Evolutionary conservation across 1,140 invertebrate genomes (phyloP).

Genomic region (Theocolax elegans): DNA sequence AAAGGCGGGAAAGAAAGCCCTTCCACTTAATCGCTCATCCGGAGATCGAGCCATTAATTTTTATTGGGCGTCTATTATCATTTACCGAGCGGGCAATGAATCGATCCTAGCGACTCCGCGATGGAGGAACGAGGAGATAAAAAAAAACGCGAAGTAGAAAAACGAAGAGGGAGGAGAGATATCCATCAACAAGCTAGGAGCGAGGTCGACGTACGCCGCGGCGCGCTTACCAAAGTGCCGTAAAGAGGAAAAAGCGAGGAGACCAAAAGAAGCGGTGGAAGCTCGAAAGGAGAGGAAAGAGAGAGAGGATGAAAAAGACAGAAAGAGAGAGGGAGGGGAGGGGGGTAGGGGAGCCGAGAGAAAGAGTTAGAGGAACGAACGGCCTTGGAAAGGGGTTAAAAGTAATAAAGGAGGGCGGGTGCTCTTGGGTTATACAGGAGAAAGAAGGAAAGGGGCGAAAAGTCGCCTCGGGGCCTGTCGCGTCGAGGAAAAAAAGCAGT

Average conservation of each 20-base stretch:
- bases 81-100: conserved; percentile 3
- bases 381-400: conserved; percentile 5
- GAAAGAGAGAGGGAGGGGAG: background rate
- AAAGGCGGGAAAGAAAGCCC: background rate
- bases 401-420: conserved; percentile 12
- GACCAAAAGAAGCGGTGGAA: background rate
- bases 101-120: background rate
- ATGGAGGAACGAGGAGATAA: background rate
- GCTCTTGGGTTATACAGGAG: no score
- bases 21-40: conserved; percentile 12
- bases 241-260: background rate
- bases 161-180: conserved; percentile 15
- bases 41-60: conserved; percentile 30
- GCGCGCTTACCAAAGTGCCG: background rate
- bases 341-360: background rate
- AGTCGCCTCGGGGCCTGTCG: conserved; percentile 8
- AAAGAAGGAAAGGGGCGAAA: background rate
- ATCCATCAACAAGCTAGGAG: conserved; percentile 25
- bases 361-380: background rate
- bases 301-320: no score
- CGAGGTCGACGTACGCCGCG: conserved; percentile 28
- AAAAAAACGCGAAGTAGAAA: conserved; percentile 5
- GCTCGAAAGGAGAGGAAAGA: background rate
- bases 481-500: conserved; percentile 28
- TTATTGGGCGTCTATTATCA: conserved; percentile 36